A percentile compares a stretch with the other conserved stretches of the same genome.
These are phyloP conservation scores for Penaeus vannamei DNA, from an alignment of 1,140 invertebrate genomes.

Conservation along the genomic window DNA sequence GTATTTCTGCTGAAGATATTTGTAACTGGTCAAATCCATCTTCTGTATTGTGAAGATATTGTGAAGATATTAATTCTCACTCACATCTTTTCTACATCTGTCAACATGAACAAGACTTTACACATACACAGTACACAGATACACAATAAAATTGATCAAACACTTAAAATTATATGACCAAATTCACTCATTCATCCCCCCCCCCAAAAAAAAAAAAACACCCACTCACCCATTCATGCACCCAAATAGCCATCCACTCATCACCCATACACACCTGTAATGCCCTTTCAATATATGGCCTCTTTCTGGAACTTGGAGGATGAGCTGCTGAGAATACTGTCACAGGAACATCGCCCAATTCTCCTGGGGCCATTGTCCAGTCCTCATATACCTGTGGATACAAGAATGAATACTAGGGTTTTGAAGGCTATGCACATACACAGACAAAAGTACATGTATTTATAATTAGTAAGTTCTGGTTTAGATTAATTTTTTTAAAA, in stretches of 20 bases:
- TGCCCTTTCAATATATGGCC: conserved; percentile 59
- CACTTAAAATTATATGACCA: no score
- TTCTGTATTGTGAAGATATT: no score
- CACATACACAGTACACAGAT: no score
- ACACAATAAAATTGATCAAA: no score
- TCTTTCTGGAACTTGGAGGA: conserved; percentile 55
- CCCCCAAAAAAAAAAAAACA: background rate
- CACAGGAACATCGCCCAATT: conserved; percentile 48
- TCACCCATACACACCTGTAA: conserved; percentile 36
- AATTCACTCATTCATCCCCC: no score
- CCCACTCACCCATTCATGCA: background rate
- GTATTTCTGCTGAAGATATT: no score
- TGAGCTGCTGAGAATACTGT: conserved; percentile 62
- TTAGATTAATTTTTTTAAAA: no score
- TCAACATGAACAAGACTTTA: no score
- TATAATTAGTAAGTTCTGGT: no score
- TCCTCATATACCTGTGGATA: conserved; percentile 57
- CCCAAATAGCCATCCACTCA: background rate
- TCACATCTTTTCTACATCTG: no score
- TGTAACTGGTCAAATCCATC: no score
- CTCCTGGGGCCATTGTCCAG: conserved; percentile 61
- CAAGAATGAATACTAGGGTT: background rate
- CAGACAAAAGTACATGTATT: background rate
- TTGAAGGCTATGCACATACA: background rate
- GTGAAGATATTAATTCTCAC: no score